Evolutionary conservation across 1,140 invertebrate species (phyloP).

Genomic region (Bradynema listronoti): DNA sequence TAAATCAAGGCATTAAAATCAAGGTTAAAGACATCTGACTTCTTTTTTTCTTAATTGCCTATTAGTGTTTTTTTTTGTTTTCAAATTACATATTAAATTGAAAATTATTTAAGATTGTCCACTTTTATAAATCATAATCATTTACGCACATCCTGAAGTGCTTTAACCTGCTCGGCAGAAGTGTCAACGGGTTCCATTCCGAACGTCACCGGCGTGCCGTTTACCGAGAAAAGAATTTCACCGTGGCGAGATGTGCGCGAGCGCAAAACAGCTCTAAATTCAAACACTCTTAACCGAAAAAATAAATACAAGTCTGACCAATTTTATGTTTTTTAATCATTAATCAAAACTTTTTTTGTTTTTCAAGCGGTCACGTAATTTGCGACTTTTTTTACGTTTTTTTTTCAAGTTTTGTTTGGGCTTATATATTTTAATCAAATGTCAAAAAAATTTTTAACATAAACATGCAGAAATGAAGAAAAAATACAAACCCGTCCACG

Average conservation of each 20-base stretch:
- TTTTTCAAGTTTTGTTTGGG: no score
- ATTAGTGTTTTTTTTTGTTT: not conserved
- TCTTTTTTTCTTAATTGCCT: not conserved
- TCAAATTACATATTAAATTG: not conserved
- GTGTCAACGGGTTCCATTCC: not conserved
- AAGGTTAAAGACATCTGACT: not conserved
- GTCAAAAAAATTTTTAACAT: no score
- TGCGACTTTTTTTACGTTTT: no score
- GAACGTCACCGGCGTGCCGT: constrained; percentile 8
- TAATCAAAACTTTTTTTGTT: no score
- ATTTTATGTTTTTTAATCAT: no score
- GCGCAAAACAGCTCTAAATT: not conserved
- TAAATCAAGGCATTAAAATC: no score
- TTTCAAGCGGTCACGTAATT: no score
- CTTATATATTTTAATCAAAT: no score
- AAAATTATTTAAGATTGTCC: not conserved
- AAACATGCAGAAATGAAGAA: no score
- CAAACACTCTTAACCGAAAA: not conserved
- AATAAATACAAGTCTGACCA: not conserved
- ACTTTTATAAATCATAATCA: not conserved
- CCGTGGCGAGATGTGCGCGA: not conserved
- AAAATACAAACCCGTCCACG: not conserved
- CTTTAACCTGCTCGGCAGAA: not conserved
- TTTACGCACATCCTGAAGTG: not conserved
- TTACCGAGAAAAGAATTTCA: constrained; percentile 8